These are phyloP conservation scores for Sialis fuliginosa DNA, from an alignment of 2,888 invertebrate species.

Conservation along the genomic window DNA sequence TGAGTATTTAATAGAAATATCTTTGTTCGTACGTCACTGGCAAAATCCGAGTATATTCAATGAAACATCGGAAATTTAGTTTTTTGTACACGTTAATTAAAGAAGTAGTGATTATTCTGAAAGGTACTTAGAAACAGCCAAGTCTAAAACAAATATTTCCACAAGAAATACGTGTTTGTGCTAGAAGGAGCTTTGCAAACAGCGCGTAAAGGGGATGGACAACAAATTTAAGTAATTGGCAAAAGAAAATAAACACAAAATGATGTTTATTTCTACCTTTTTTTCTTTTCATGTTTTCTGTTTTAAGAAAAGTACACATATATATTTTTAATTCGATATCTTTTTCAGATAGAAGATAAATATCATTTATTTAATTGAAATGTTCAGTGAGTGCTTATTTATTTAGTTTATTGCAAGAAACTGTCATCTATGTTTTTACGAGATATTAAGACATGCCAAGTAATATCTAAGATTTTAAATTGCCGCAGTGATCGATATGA, in stretches of 20 bases:
- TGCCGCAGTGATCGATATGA: too few relatives aligned
- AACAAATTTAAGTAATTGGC: slow-evolving; percentile 6
- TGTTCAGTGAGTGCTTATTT: too few relatives aligned
- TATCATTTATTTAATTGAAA: too few relatives aligned
- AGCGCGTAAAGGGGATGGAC: neutral
- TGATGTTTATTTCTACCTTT: neutral
- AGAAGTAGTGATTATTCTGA: neutral
- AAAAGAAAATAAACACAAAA: neutral
- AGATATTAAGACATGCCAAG: too few relatives aligned
- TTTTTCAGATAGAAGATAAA: too few relatives aligned
- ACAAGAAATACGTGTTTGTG: neutral
- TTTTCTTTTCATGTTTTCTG: neutral
- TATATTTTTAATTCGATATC: too few relatives aligned
- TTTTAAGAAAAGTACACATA: too few relatives aligned
- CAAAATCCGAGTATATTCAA: neutral
- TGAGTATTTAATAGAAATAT: too few relatives aligned
- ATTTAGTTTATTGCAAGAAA: too few relatives aligned
- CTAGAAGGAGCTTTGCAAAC: neutral
- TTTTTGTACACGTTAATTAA: neutral
- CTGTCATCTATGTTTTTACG: too few relatives aligned
- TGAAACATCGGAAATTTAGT: neutral
- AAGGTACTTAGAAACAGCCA: neutral
- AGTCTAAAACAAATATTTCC: neutral
- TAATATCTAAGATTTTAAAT: too few relatives aligned
- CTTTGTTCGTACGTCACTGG: neutral